Conservation (phyloP, 2,113 vertebrate species). For the Tupaia chinensis region DNA sequence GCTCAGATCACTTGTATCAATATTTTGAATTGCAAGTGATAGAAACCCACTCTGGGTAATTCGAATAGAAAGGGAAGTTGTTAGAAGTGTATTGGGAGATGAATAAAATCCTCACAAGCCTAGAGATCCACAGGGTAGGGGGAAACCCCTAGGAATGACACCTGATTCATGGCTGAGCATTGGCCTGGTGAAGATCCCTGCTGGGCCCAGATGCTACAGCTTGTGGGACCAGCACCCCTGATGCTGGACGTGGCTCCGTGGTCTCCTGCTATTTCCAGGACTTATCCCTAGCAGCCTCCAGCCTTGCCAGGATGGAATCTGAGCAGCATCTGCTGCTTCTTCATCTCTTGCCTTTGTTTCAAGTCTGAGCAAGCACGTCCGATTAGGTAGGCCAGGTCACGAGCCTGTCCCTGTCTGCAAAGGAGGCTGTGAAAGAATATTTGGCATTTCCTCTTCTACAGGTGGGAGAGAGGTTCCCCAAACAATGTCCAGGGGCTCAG, state of each 20-base stretch:
- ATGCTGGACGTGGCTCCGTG: neutral
- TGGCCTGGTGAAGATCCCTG: neutral
- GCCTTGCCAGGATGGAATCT: neutral
- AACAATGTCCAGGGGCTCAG: neutral
- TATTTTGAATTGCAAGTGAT: neutral
- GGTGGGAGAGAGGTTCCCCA: neutral
- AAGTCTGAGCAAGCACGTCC: rapidly evolving
- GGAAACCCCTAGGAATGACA: neutral
- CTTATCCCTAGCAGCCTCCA: neutral
- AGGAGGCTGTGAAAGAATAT: neutral
- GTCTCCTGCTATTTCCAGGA: neutral
- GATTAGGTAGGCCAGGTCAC: too few relatives aligned
- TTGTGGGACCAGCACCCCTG: neutral
- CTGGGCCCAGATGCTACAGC: neutral
- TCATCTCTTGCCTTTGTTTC: neutral
- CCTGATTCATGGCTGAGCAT: neutral
- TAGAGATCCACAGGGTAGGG: neutral
- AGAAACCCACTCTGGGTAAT: neutral
- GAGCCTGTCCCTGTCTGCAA: neutral
- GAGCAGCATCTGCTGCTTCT: rapidly evolving
- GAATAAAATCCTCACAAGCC: neutral
- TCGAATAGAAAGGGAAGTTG: neutral
- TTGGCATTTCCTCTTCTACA: neutral
- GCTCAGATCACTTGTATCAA: neutral
- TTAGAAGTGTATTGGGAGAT: neutral